These are phyloP conservation scores for Cebidichthys violaceus DNA, from an alignment of 2,113 vertebrate genomes.

Conservation along the genomic window DNA sequence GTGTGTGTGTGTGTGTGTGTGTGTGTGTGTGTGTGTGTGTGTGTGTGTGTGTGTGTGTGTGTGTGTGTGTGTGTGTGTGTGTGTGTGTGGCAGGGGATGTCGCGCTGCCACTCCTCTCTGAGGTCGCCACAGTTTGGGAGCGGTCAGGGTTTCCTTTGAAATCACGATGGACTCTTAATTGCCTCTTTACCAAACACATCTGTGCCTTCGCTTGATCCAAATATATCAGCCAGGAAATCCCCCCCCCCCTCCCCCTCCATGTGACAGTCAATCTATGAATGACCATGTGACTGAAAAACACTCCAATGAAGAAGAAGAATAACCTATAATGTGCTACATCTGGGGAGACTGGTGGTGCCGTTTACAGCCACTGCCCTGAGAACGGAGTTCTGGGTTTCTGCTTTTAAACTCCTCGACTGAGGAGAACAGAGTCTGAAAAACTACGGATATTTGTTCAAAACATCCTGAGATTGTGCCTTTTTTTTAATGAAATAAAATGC, in stretches of 20 bases:
- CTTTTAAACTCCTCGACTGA: slow-evolving; percentile 55
- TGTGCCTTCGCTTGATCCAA: slow-evolving; percentile 80
- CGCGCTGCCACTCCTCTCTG: slow-evolving; percentile 51
- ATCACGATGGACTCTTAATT: slow-evolving; percentile 61
- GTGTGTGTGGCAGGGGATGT: not conserved
- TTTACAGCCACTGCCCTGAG: slow-evolving; percentile 37
- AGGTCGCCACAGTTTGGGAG: slow-evolving; percentile 66
- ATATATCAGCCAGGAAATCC: slow-evolving; percentile 71
- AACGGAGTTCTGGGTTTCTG: slow-evolving; percentile 24
- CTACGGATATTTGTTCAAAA: slow-evolving; percentile 32
- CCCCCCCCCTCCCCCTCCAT: too few relatives aligned
- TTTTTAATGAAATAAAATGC: slow-evolving; percentile 42
- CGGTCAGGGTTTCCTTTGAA: slow-evolving; percentile 59
- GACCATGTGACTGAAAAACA: slow-evolving; percentile 45
- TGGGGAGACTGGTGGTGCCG: slow-evolving; percentile 42
- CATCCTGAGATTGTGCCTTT: slow-evolving; percentile 61
- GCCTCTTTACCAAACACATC: slow-evolving; percentile 76
- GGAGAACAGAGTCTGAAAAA: slow-evolving; percentile 30
- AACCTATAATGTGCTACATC: slow-evolving; percentile 21
- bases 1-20: not conserved
- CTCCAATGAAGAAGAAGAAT: slow-evolving; percentile 59
- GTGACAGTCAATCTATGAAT: slow-evolving; percentile 48
- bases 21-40: not conserved
- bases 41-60: not conserved
- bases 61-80: not conserved